Conservation (phyloP, 2,888 invertebrate genomes). For the Myathropa florea region DNA sequence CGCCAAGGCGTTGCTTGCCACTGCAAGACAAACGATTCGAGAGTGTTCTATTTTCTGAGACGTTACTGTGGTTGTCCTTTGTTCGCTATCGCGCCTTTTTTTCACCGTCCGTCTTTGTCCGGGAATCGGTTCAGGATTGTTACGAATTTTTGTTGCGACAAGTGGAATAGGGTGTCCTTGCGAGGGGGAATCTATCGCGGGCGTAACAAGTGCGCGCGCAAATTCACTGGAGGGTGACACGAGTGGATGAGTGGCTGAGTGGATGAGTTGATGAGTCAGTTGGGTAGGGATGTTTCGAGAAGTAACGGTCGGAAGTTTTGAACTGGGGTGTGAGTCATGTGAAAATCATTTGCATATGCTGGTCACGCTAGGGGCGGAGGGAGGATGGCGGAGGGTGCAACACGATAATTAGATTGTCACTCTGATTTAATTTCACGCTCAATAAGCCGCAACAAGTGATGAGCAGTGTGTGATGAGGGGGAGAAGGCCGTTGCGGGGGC, state of each 20-base stretch:
- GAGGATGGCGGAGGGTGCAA: not conserved
- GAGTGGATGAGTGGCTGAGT: constrained; percentile 5
- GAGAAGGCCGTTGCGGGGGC: not conserved
- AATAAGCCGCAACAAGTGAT: constrained; percentile 24
- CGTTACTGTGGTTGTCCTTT: constrained; percentile 56
- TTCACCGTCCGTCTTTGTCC: not conserved
- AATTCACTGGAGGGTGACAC: constrained; percentile 54
- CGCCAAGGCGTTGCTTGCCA: not conserved
- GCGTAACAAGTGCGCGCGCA: constrained; percentile 69
- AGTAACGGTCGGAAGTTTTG: constrained; percentile 57
- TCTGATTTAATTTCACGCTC: constrained; percentile 68
- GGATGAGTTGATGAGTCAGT: not conserved
- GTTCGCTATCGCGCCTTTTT: constrained; percentile 58
- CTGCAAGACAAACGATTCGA: not conserved
- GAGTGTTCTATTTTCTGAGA: constrained; percentile 32
- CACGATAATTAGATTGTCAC: constrained; percentile 58
- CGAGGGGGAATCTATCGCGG: constrained; percentile 30
- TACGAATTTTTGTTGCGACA: constrained; percentile 52
- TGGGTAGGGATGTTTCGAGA: constrained; percentile 54
- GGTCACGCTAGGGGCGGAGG: not conserved
- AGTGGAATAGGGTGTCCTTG: constrained; percentile 48
- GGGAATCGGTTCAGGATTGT: constrained; percentile 18
- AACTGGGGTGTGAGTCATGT: constrained; percentile 12
- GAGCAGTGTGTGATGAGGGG: not conserved
- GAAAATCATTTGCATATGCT: constrained; percentile 54